These are phyloP conservation scores for Poecilia velifera DNA, from an alignment of 2,797 vertebrate genomes.

Conservation along the genomic window DNA sequence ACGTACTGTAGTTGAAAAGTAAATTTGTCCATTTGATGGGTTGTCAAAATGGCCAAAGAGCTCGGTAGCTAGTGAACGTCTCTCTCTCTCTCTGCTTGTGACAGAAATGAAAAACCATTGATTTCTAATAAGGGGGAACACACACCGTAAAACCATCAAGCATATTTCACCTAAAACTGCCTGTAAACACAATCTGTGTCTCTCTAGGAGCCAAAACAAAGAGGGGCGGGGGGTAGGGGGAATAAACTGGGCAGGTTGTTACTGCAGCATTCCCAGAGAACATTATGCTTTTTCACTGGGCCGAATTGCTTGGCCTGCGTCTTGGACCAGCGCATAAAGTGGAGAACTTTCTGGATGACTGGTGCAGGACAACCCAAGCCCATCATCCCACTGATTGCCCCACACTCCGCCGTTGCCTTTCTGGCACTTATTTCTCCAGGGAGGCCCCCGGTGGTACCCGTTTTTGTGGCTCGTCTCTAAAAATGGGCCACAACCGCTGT, in stretches of 20 bases:
- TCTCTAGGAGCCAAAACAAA: conserved; percentile 46
- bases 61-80: not conserved
- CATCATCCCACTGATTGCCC: conserved; percentile 76
- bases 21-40: not conserved
- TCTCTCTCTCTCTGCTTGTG: not conserved
- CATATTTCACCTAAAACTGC: conserved; percentile 37
- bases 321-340: conserved; percentile 70
- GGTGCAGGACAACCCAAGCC: conserved; percentile 70
- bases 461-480: conserved; percentile 60
- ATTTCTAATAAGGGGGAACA: not conserved
- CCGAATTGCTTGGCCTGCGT: conserved; percentile 68
- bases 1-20: not conserved
- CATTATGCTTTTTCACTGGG: conserved; percentile 64
- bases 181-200: conserved; percentile 53
- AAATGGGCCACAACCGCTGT: conserved; percentile 67
- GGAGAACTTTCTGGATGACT: conserved; percentile 80
- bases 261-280: conserved; percentile 40
- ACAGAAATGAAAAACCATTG: not conserved
- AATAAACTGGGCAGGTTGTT: not conserved
- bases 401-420: conserved; percentile 77
- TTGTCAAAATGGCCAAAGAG: not conserved
- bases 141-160: conserved; percentile 51
- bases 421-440: conserved; percentile 74
- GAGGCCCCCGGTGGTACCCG: conserved; percentile 46
- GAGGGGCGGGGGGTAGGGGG: not conserved